Percentiles rank a stretch among this genome's conserved stretches.
Evolutionary conservation across 2,888 invertebrate genomes (phyloP).

Genomic region (Theodoxus fluviatilis): DNA sequence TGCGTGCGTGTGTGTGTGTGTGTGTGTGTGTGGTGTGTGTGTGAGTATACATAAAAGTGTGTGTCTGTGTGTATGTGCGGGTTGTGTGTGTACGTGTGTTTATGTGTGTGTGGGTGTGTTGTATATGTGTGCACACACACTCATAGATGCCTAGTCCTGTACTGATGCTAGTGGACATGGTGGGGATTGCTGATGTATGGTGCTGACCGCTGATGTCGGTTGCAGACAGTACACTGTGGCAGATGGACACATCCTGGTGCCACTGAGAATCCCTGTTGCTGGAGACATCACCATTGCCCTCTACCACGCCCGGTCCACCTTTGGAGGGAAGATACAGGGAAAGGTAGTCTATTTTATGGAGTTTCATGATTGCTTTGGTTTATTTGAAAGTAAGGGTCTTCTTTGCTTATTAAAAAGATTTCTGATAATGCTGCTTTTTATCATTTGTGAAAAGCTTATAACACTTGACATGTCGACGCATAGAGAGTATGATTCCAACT

Average conservation of each 20-base stretch:
- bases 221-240: conserved; percentile 65
- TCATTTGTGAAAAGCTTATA: background rate
- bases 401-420: background rate
- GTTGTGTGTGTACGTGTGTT: no score
- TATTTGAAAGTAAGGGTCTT: background rate
- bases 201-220: background rate
- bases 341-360: conserved; percentile 66
- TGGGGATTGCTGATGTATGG: no score
- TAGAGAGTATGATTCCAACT: no score
- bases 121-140: no score
- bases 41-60: no score
- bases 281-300: conserved; percentile 86
- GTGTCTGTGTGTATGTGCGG: no score
- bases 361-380: background rate
- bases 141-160: no score
- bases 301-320: conserved; percentile 81
- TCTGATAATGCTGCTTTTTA: background rate
- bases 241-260: conserved; percentile 69
- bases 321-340: conserved; percentile 71
- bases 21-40: no score
- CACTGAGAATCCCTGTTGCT: conserved; percentile 78
- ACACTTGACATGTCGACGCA: no score
- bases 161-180: background rate
- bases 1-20: no score
- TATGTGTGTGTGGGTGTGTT: no score